Base-by-base conservation (phyloP, 2,113 vertebrate genomes). In the Gavia stellata region DNA sequence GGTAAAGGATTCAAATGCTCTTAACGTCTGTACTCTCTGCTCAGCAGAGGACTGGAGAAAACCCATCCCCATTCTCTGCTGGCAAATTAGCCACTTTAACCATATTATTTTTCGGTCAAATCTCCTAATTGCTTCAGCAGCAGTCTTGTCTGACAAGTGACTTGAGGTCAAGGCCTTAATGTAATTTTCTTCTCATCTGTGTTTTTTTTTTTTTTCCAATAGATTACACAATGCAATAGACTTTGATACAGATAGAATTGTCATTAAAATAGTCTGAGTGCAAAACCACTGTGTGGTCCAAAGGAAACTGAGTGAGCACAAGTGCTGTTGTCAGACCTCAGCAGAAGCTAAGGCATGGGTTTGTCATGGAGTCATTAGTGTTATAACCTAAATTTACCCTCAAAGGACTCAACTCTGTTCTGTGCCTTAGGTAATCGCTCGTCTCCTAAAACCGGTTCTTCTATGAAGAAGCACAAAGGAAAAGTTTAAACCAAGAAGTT, bases 1-100 rank as follows among this genome's bases (percentile, higher is more conserved):
- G 59, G 74, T 84, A 84, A 92, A 93, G 65, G 73, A 94, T 80
- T 95, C 59, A 83, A 91, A 90, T 53, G 53, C 38, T 89, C 59
- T 74, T 85, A 88, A 50, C 53, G 81, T 14, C 6, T 2, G 6
- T 61, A 72, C 50, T 75, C 47, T 90, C 86, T 75, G 50, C 72
- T 71, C 59, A 79, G 47, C 26, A 93, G 58, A 92, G 36, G 15
- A 67, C 38, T 72, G 33, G 45, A 81, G 36, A 92, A 88, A 95
- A 90, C 14, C 20, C 40, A 85, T 47, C 29, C 24, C 11, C 11
- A 26, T 68, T 92, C 53, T 82, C 70, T 95, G 67, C 65, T 90
- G 68, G 38, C 31, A 90, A 86, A 93, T 83, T 50, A 92, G 29
- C 31, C 44, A 61, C 24, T 91, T 95, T 13, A 88, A 34, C 28